A percentile compares a stretch with the other conserved stretches of the same genome.
phyloP scores from a whole-genome alignment of 2,797 vertebrate species.

The Sebastes itinus region DNA sequence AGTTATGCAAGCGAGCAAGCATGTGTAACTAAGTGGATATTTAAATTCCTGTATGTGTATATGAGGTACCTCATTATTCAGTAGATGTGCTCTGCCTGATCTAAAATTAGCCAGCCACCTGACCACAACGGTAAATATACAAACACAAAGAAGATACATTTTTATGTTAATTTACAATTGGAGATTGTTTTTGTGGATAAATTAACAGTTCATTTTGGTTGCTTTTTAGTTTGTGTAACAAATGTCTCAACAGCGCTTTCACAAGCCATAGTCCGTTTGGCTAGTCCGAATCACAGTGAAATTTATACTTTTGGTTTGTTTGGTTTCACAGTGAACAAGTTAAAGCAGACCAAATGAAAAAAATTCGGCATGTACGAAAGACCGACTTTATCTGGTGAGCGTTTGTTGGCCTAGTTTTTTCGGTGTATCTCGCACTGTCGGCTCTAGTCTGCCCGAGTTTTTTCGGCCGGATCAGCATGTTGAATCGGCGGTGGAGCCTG shows the following conservation, averaged over 20 bases:
- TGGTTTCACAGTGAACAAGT: no score
- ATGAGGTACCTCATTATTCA: slow-evolving; percentile 53
- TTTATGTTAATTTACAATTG: background rate
- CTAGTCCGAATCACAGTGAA: no score
- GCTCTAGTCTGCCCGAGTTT: no score
- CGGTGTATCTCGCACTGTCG: no score
- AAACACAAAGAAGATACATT: background rate
- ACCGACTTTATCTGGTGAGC: no score
- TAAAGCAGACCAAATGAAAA: no score
- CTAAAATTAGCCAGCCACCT: slow-evolving; percentile 46
- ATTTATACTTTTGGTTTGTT: no score
- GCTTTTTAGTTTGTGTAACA: background rate
- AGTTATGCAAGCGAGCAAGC: slow-evolving; percentile 33
- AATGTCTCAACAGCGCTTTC: background rate
- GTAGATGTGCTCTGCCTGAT: slow-evolving; percentile 10
- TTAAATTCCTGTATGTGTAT: slow-evolving; percentile 42
- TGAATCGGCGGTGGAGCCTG: no score
- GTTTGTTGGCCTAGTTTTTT: no score
- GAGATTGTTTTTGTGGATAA: background rate
- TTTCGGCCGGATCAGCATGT: no score
- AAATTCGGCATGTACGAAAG: no score
- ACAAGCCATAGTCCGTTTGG: no score
- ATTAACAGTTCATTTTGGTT: background rate
- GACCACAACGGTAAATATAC: background rate
- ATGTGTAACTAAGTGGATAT: slow-evolving; percentile 40